Base-by-base conservation (phyloP, 2,113 vertebrate species). In the Rhea americana region DNA sequence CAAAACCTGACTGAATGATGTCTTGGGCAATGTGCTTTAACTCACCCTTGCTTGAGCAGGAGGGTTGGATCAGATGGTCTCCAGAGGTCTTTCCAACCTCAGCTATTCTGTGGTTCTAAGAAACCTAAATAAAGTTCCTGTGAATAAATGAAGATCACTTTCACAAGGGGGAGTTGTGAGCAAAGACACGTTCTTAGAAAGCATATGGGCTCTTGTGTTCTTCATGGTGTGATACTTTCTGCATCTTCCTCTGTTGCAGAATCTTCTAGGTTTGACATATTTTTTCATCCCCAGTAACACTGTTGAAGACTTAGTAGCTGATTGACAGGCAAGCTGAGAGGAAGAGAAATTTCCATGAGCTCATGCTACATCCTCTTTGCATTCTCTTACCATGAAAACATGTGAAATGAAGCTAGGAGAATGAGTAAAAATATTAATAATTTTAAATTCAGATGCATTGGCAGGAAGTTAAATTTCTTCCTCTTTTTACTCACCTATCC, bases 401-500 rank as follows among this genome's bases (percentile, higher is more conserved):
- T 24, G 14, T 73, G 72, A 87, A 63, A 62, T 74, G 72, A 62
- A 83, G 85, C 56, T 43, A 18, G 74, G 32, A 32, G 78, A 48
- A 89, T 48, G n/a, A 61, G 11, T 93, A 91, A 78, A 91, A 91
- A 72, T 91, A 74, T 59, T 77, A 85, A 22, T 45, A 20, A 70
- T 47, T 86, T 8, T 19, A 51, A 90, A 63, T 22, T 24, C 30
- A 82, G 39, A 30, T 1, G 2, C 17, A 3, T 43, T 75, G 80
- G 55, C 63, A 67, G 16, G 59, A 73, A 85, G 66, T 24, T 79
- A 18, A 9, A 1, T 28, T 63, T 74, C 47, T 91, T 65, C 1
- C 68, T 89, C 11, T 1, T 78, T 73, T 80, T 58, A 20, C 41
- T 85, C 13, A 4, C 30, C 6, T 47, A 0, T 72, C 18, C 11